A percentile compares a stretch with the other conserved stretches of the same genome.
Conservation (phyloP, 1,140 invertebrate species). For the Mylabris phalerata region DNA sequence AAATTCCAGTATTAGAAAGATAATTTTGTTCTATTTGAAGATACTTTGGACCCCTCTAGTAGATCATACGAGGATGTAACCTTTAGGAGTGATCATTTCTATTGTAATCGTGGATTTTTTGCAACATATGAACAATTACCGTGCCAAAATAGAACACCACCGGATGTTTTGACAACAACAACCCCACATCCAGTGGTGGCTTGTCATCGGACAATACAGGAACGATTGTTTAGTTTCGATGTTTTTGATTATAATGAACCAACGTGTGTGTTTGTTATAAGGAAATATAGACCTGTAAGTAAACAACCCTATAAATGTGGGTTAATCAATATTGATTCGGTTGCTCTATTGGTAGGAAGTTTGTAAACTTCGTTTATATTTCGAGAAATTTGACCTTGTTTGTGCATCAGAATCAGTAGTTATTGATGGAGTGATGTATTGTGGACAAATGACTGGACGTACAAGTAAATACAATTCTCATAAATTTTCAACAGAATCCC, state of each 20-base stretch:
- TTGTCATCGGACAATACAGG: background rate
- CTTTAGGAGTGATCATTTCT: constrained; percentile 11
- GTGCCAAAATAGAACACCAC: constrained; percentile 5
- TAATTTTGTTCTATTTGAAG: no score
- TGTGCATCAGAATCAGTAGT: constrained; percentile 17
- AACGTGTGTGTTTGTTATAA: constrained; percentile 4
- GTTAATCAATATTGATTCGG: background rate
- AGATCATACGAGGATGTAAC: constrained; percentile 10
- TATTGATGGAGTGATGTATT: constrained; percentile 19
- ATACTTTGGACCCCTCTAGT: constrained; percentile 3
- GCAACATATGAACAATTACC: constrained; percentile 16
- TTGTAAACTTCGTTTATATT: constrained; percentile 19
- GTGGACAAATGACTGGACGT: constrained; percentile 19
- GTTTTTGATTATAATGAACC: constrained; percentile 3
- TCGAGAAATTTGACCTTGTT: constrained; percentile 21
- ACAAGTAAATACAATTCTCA: constrained; percentile 8
- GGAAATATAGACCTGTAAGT: background rate
- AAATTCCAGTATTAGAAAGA: no score
- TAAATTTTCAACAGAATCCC: background rate
- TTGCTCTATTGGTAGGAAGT: constrained; percentile 13
- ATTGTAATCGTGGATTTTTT: constrained; percentile 15
- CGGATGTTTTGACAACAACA: background rate
- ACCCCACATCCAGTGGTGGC: background rate
- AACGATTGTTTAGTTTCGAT: constrained; percentile 4
- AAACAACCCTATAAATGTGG: background rate